phyloP scores from a whole-genome alignment of 2,888 invertebrate genomes.

The Agrochola litura region DNA sequence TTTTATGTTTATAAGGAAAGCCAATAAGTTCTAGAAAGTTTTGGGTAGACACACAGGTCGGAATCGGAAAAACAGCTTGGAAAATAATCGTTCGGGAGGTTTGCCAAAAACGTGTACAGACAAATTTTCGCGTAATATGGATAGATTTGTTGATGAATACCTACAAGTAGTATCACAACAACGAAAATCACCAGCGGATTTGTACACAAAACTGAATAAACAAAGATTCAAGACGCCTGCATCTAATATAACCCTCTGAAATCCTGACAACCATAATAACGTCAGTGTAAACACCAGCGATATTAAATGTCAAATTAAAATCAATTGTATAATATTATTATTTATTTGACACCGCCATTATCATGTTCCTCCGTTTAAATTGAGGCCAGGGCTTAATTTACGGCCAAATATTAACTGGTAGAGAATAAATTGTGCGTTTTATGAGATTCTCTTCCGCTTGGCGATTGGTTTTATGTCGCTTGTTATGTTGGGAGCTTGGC shows the following conservation, averaged over 20 bases:
- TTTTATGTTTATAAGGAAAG: neutral
- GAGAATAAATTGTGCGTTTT: conserved; percentile 54
- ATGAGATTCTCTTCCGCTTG: conserved; percentile 50
- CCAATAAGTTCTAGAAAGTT: neutral
- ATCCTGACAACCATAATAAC: conserved; percentile 4
- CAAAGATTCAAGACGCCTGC: neutral
- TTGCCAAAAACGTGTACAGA: neutral
- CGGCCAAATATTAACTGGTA: conserved; percentile 47
- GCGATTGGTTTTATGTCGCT: conserved; percentile 27
- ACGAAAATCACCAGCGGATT: neutral
- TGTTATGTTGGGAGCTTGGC: conserved; percentile 26
- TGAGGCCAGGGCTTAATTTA: conserved; percentile 54
- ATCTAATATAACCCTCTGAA: neutral
- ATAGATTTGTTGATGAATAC: neutral
- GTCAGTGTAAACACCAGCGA: conserved; percentile 8
- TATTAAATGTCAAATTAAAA: conserved; percentile 58
- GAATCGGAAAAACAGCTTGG: neutral
- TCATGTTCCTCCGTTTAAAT: conserved; percentile 35
- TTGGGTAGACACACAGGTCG: no score
- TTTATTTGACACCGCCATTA: conserved; percentile 54
- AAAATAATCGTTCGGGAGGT: neutral
- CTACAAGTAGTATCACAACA: neutral
- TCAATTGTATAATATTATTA: conserved; percentile 59
- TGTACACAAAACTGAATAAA: neutral
- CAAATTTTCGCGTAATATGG: neutral